Evolutionary conservation across 35 echinoderm and acorn worm genomes (phyloP).

Genomic region (Anneissia japonica): DNA sequence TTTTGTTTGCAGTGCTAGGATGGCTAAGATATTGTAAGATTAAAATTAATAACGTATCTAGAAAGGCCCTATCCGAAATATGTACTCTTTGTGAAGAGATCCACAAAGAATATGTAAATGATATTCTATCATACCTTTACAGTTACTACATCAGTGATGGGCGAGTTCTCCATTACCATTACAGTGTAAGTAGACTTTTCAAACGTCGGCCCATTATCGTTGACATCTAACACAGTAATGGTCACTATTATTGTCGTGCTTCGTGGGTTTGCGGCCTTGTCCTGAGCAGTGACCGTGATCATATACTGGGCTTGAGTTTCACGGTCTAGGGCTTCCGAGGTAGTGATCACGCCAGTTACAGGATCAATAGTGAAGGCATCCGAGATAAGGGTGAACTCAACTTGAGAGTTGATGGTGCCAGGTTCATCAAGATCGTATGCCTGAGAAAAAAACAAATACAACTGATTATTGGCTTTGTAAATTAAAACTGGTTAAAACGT

Average conservation of each 20-base stretch:
- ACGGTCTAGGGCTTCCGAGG: not conserved
- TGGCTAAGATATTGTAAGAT: no score
- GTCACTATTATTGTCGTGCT: not conserved
- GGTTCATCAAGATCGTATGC: not conserved
- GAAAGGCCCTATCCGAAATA: no score
- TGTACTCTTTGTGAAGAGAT: no score
- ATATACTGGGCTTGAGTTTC: not conserved
- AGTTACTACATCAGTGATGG: not conserved
- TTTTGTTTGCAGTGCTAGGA: no score
- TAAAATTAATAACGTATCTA: no score
- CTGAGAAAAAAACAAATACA: no score
- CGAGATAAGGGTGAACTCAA: not conserved
- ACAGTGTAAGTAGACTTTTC: not conserved
- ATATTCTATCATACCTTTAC: not conserved
- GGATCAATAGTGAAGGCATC: not conserved
- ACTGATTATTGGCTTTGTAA: no score
- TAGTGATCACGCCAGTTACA: not conserved
- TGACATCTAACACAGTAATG: not conserved
- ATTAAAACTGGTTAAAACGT: no score
- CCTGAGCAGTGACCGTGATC: not conserved
- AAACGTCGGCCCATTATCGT: not conserved
- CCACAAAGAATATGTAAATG: no score
- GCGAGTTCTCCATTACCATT: not conserved
- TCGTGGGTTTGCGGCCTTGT: not conserved
- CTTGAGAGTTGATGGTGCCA: not conserved